phyloP scores from a whole-genome alignment of 2,797 vertebrate species.

The Rhabdophis nuchalis region DNA sequence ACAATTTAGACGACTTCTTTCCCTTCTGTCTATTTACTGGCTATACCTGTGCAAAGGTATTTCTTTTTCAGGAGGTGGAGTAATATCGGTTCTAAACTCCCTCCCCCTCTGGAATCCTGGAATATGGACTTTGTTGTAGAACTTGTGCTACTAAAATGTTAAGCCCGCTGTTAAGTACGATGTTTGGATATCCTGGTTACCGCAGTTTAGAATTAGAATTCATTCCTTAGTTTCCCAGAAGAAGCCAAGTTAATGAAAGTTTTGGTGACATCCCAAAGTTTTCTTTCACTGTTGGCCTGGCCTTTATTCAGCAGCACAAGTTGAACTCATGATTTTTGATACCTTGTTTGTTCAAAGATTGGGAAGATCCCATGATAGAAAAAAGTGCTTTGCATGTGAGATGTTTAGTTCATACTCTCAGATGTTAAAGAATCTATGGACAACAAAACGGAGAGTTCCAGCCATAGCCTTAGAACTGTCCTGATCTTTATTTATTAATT shows the following conservation, averaged over 20 bases:
- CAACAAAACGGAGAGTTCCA: neutral
- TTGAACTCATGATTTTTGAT: neutral
- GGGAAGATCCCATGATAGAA: neutral
- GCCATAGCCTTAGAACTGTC: neutral
- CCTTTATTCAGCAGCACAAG: neutral
- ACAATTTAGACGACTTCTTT: neutral
- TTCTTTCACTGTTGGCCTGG: neutral
- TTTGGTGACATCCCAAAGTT: neutral
- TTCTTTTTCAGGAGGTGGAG: neutral
- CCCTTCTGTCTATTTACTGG: neutral
- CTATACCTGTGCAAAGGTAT: neutral
- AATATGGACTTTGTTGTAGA: conserved; percentile 25
- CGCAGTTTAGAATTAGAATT: neutral
- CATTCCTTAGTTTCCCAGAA: neutral
- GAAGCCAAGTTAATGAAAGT: neutral
- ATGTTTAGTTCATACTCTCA: neutral
- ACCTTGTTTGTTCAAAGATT: neutral
- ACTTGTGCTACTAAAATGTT: conserved; percentile 51
- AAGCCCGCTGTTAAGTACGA: neutral
- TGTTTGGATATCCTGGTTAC: conserved; percentile 8
- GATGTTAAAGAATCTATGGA: neutral
- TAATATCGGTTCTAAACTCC: conserved; percentile 19
- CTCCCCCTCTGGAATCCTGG: conserved; percentile 1
- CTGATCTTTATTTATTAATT: neutral
- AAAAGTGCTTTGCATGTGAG: neutral